Conservation (phyloP, 2,797 vertebrate genomes). For the Microtus obscurus region DNA sequence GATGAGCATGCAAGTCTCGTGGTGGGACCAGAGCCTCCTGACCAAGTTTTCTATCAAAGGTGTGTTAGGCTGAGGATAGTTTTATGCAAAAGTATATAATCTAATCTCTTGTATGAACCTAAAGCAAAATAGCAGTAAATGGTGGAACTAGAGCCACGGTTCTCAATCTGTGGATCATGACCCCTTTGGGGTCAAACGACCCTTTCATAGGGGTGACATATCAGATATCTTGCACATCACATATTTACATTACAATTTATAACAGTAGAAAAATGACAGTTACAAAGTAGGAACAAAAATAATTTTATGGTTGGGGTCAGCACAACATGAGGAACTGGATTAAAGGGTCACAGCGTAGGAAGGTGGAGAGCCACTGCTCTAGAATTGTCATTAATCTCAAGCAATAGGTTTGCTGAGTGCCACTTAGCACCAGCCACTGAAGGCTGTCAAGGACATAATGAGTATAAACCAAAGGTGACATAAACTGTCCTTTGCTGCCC, state of each 20-base stretch:
- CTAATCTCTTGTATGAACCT: neutral
- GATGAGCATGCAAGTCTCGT: neutral
- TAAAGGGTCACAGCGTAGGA: neutral
- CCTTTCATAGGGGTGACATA: neutral
- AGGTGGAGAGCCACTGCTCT: neutral
- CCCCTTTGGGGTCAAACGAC: neutral
- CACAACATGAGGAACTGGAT: neutral
- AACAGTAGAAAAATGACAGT: neutral
- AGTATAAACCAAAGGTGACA: neutral
- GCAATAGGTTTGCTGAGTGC: neutral
- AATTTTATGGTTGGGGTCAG: neutral
- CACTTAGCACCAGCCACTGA: neutral
- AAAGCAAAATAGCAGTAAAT: neutral
- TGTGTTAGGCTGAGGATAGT: neutral
- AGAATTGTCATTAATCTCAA: neutral
- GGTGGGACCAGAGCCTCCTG: rapidly evolving
- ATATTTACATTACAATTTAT: neutral
- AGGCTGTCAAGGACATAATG: too few relatives aligned
- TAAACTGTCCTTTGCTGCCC: neutral
- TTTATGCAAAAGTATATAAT: neutral
- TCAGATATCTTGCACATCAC: neutral
- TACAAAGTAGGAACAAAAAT: neutral
- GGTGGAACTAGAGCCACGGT: too few relatives aligned
- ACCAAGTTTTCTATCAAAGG: neutral
- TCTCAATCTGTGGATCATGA: neutral